Percentiles rank a stretch among this genome's conserved stretches.
These are phyloP conservation scores for Unio delphinus DNA, from an alignment of 2,888 invertebrate species.

Conservation along the genomic window DNA sequence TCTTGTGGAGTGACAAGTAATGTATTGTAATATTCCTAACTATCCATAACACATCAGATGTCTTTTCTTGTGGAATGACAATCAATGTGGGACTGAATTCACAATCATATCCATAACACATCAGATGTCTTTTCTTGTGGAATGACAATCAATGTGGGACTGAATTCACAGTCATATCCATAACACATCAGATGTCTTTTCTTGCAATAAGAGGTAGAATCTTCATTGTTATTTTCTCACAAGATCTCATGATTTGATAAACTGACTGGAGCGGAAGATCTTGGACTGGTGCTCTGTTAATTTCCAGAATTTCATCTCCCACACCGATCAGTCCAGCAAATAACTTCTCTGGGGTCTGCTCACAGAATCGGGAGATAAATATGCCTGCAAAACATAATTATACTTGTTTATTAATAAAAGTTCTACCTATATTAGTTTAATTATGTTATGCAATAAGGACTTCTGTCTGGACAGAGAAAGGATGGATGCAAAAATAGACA, in stretches of 20 bases:
- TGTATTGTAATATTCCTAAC: too few species aligned
- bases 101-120: not conserved
- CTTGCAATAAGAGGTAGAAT: conserved; percentile 52
- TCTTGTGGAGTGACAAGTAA: too few species aligned
- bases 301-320: conserved; percentile 69
- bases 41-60: conserved; percentile 19
- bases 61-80: conserved; percentile 28
- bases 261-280: conserved; percentile 64
- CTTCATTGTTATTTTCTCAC: conserved; percentile 53
- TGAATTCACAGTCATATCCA: not conserved
- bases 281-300: conserved; percentile 57
- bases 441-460: too few species aligned
- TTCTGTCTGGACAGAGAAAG: too few species aligned
- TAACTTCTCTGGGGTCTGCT: conserved; percentile 56
- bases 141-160: too few species aligned
- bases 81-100: too few species aligned
- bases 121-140: conserved; percentile 41
- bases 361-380: conserved; percentile 65
- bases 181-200: conserved; percentile 34
- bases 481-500: too few species aligned
- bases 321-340: conserved; percentile 66
- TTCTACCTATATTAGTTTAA: not conserved
- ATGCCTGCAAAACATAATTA: conserved; percentile 52
- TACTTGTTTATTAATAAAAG: not conserved
- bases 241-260: conserved; percentile 62